Evolutionary conservation across 2,888 invertebrate species (phyloP).

Genomic region (Monoplex corrugatus): DNA sequence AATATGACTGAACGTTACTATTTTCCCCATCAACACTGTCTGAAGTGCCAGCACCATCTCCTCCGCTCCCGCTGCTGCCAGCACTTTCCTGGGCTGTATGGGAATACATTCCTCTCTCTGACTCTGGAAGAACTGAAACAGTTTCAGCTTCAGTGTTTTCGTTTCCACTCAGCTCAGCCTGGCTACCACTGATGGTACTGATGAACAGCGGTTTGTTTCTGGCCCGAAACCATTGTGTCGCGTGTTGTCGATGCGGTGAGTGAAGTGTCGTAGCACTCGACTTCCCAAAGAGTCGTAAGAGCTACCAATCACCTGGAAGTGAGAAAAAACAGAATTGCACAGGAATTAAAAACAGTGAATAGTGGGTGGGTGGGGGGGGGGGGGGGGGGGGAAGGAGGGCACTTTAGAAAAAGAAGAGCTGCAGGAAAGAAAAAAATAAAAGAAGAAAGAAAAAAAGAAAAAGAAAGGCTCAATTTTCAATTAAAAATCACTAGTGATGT

Average conservation of each 20-base stretch:
- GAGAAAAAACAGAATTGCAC: neutral
- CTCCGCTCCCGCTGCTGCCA: neutral
- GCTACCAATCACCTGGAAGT: constrained; percentile 75
- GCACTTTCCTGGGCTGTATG: neutral
- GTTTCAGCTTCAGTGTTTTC: neutral
- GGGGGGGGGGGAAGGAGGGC: neutral
- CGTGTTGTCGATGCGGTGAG: constrained; percentile 74
- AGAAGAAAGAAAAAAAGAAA: neutral
- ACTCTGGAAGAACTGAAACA: constrained; percentile 6
- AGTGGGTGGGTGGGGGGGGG: neutral
- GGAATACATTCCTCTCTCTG: neutral
- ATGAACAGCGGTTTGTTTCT: neutral
- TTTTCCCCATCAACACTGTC: neutral
- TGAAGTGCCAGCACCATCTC: neutral
- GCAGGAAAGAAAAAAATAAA: constrained; percentile 2
- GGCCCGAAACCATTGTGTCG: constrained; percentile 73
- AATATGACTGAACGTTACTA: neutral
- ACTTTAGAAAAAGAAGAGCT: neutral
- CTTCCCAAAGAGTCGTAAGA: constrained; percentile 78
- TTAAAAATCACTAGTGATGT: neutral
- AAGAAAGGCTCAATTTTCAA: too few species aligned
- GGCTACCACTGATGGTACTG: too few species aligned
- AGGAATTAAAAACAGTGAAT: neutral
- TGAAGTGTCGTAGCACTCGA: constrained; percentile 76
- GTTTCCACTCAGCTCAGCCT: neutral